Percentiles rank a stretch among this genome's conserved stretches.
phyloP scores from a whole-genome alignment of 2,113 vertebrate species.

The Oncorhynchus gorbuscha region DNA sequence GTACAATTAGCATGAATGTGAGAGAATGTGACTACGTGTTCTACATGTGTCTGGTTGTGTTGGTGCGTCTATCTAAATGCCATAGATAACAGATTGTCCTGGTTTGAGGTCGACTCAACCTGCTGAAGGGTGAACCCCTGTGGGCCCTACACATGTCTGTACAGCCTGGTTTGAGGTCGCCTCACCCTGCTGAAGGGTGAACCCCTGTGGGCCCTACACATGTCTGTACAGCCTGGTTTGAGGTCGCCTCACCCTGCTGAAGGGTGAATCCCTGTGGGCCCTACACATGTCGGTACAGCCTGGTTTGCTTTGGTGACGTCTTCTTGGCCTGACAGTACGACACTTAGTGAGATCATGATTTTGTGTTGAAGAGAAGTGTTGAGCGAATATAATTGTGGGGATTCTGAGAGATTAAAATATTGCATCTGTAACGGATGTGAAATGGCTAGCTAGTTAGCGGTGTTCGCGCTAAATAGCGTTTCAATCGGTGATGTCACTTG shows the following conservation, averaged over 20 bases:
- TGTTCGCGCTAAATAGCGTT: no score
- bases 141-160: slow-evolving; percentile 40
- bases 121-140: slow-evolving; percentile 32
- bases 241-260: slow-evolving; percentile 15
- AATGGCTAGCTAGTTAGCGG: no score
- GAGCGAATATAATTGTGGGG: no score
- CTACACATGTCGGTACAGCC: slow-evolving; percentile 40
- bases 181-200: slow-evolving; percentile 22
- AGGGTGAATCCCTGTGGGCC: slow-evolving; percentile 35
- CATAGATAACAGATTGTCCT: slow-evolving; percentile 39
- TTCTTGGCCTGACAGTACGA: neutral
- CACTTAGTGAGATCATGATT: neutral
- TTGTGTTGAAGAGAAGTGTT: neutral
- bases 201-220: slow-evolving; percentile 42
- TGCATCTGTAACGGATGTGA: no score
- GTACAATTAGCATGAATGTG: neutral
- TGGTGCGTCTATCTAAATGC: slow-evolving; percentile 13
- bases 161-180: slow-evolving; percentile 21
- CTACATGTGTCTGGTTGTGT: neutral
- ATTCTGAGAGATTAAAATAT: no score
- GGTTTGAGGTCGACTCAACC: slow-evolving; percentile 25
- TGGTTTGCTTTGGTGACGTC: slow-evolving; percentile 26
- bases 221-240: slow-evolving; percentile 41
- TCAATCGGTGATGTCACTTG: no score
- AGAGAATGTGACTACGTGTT: neutral